phyloP scores from a whole-genome alignment of 2,797 vertebrate genomes.

The Pseudomugil tenellus region DNA sequence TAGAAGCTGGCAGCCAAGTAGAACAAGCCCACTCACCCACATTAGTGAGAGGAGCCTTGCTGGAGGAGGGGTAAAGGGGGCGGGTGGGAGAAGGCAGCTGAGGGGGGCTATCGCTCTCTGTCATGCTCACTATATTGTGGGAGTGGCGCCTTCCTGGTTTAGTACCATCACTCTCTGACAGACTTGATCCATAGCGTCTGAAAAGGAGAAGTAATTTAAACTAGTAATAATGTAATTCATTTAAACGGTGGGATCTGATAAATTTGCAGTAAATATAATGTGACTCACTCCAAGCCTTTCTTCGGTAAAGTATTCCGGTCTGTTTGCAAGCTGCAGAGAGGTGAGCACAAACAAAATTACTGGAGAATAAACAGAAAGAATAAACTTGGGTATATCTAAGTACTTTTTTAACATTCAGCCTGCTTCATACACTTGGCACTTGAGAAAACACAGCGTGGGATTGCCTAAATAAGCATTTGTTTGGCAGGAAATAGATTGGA shows the following conservation, averaged over 20 bases:
- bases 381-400: conserved; percentile 1
- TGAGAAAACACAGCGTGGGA: conserved; percentile 16
- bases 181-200: conserved; percentile 87
- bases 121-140: conserved; percentile 87
- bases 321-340: conserved; percentile 83
- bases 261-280: background rate
- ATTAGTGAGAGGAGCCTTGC: conserved; percentile 89
- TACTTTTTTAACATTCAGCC: conserved; percentile 3
- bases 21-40: conserved; percentile 87
- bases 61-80: conserved; percentile 81
- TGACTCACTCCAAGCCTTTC: conserved; percentile 92
- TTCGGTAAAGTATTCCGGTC: conserved; percentile 96
- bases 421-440: conserved; percentile 12
- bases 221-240: conserved; percentile 4
- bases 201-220: conserved; percentile 12
- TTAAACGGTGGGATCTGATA: conserved; percentile 5
- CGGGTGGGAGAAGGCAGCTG: conserved; percentile 91
- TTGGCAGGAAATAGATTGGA: conserved; percentile 29
- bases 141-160: conserved; percentile 92
- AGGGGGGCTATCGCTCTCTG: conserved; percentile 87
- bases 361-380: background rate
- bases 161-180: conserved; percentile 82
- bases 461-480: conserved; percentile 17
- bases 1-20: conserved; percentile 42
- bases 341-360: conserved; percentile 32